Evolutionary conservation across 2,888 invertebrate genomes (phyloP).

Genomic region (Habrosyne pyritoides): DNA sequence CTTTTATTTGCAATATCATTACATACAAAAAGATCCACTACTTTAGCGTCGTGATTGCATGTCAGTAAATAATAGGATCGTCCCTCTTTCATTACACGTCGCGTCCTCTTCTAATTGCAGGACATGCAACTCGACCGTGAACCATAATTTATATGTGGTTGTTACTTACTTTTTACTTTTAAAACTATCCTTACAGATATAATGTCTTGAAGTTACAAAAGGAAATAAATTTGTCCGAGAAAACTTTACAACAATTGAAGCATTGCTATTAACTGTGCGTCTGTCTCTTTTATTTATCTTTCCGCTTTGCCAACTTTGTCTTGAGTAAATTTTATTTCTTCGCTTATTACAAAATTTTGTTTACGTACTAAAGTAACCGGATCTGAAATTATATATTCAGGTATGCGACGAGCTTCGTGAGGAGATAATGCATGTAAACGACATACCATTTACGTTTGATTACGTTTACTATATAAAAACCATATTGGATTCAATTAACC

Average conservation of each 20-base stretch:
- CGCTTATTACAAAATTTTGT: background rate
- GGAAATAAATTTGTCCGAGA: background rate
- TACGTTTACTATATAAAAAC: slow-evolving; percentile 34
- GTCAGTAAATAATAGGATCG: slow-evolving; percentile 37
- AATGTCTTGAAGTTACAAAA: background rate
- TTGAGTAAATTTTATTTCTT: background rate
- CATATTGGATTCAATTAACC: slow-evolving; percentile 23
- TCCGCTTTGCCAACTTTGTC: background rate
- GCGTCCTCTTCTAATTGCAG: slow-evolving; percentile 46
- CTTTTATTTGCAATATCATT: slow-evolving; percentile 21
- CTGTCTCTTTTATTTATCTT: background rate
- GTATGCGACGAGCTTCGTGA: slow-evolving; percentile 4
- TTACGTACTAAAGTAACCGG: background rate
- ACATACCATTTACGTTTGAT: slow-evolving; percentile 38
- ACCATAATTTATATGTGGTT: slow-evolving; percentile 38
- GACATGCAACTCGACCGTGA: slow-evolving; percentile 37
- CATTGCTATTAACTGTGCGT: background rate
- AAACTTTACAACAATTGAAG: background rate
- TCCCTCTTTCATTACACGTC: slow-evolving; percentile 33
- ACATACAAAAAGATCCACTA: slow-evolving; percentile 36
- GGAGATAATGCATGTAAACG: slow-evolving; percentile 8
- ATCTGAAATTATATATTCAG: slow-evolving; percentile 8
- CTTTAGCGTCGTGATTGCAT: slow-evolving; percentile 35
- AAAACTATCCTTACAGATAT: slow-evolving; percentile 11
- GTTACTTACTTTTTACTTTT: slow-evolving; percentile 31